These are phyloP conservation scores for Oceanites oceanicus DNA, from an alignment of 2,113 vertebrate genomes.

Conservation along the genomic window DNA sequence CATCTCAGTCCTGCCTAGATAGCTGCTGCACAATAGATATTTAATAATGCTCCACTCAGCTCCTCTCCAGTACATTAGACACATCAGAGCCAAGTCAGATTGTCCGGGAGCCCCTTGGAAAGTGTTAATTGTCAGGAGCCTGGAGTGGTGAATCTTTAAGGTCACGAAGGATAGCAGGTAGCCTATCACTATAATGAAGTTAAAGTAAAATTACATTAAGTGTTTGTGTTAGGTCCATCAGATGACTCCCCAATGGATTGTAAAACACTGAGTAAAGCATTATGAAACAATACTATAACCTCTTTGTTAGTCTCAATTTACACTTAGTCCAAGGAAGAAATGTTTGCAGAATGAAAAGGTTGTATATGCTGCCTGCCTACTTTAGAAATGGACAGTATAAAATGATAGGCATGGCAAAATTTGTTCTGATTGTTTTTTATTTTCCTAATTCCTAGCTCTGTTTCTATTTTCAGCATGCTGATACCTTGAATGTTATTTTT, in stretches of 20 bases:
- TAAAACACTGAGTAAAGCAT: neutral
- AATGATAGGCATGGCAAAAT: neutral
- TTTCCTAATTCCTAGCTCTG: neutral
- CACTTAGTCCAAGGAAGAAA: neutral
- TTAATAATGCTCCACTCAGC: slow-evolving; percentile 30
- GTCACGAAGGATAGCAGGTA: neutral
- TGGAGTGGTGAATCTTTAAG: neutral
- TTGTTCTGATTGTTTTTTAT: neutral
- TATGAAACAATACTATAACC: neutral
- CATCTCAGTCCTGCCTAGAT: neutral
- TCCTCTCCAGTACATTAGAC: slow-evolving; percentile 23
- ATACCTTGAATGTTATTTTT: neutral
- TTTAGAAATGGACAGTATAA: neutral
- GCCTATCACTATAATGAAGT: neutral
- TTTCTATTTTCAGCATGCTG: neutral
- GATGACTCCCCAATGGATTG: neutral
- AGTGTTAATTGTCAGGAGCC: slow-evolving; percentile 20
- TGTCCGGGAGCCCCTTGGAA: neutral
- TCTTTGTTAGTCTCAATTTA: neutral
- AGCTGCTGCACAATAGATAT: slow-evolving; percentile 2
- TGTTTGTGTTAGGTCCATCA: neutral
- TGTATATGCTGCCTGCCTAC: neutral
- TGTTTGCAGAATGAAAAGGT: neutral
- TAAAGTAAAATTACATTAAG: slow-evolving; percentile 37
- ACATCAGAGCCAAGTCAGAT: slow-evolving; percentile 19